Evolutionary conservation across 35 echinoderm and acorn worm species (phyloP).

Genomic region (Chiridota heheva): DNA sequence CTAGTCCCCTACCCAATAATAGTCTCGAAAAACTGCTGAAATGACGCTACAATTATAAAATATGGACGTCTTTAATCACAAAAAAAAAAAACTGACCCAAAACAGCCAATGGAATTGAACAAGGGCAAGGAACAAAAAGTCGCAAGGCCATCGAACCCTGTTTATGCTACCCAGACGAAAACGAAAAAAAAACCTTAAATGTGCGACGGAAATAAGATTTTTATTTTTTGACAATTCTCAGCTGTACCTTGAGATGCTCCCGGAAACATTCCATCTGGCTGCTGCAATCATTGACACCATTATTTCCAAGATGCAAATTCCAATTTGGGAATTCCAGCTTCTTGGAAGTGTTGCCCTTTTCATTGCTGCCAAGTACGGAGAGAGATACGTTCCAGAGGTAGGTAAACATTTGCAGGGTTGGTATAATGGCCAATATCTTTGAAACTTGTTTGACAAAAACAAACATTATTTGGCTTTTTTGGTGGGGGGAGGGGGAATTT

Average conservation of each 20-base stretch:
- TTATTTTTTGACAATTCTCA: too few relatives aligned
- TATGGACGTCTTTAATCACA: too few relatives aligned
- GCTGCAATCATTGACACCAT: conserved; percentile 25
- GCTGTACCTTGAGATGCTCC: conserved; percentile 18
- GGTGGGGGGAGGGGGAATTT: neutral
- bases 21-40: too few relatives aligned
- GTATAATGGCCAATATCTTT: neutral
- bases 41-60: too few relatives aligned
- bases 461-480: neutral
- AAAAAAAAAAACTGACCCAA: too few relatives aligned
- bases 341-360: conserved; percentile 26
- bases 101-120: too few relatives aligned
- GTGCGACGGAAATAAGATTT: too few relatives aligned
- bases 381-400: conserved; percentile 43
- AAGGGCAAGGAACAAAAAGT: too few relatives aligned
- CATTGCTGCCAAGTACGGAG: conserved; percentile 39
- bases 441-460: neutral
- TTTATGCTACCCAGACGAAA: too few relatives aligned
- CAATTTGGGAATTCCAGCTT: conserved; percentile 24
- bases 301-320: neutral
- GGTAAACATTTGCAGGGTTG: neutral
- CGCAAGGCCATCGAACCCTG: too few relatives aligned
- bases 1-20: too few relatives aligned
- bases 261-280: conserved; percentile 39
- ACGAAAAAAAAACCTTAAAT: too few relatives aligned